Evolutionary conservation across 2,113 vertebrate species (phyloP).

Genomic region (Pao palembangensis): DNA sequence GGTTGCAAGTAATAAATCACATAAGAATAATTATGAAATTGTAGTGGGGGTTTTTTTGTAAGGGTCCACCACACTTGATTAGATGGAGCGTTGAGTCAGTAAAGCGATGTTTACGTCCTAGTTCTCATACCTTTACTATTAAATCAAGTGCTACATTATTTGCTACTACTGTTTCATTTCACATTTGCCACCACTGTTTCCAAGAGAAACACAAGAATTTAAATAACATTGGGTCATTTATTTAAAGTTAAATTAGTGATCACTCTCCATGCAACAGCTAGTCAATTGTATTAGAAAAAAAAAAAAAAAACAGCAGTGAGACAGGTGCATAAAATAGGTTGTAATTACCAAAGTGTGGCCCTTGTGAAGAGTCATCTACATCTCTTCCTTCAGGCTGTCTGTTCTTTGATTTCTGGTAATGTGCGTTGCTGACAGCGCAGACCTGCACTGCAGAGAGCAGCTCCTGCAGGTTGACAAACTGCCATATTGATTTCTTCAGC

Average conservation of each 20-base stretch:
- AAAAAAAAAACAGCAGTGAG: constrained; percentile 69
- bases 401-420: constrained; percentile 95
- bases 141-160: constrained; percentile 1
- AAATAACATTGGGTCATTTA: constrained; percentile 81
- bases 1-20: constrained; percentile 2
- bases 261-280: constrained; percentile 72
- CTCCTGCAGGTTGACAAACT: constrained; percentile 90
- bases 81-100: not conserved
- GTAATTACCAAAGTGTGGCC: constrained; percentile 95
- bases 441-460: constrained; percentile 72
- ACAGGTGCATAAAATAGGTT: constrained; percentile 86
- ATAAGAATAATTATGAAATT: not conserved
- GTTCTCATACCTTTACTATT: no score
- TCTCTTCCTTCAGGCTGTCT: constrained; percentile 68
- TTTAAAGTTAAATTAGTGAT: constrained; percentile 85
- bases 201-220: constrained; percentile 64
- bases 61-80: no score
- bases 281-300: constrained; percentile 79
- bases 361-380: constrained; percentile 69
- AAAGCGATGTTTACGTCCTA: not conserved
- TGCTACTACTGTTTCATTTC: not conserved
- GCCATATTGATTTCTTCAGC: constrained; percentile 84
- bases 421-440: constrained; percentile 90
- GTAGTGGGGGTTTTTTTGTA: no score
- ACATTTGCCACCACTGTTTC: not conserved